Evolutionary conservation across 2,113 vertebrate species (phyloP), one percentile per base, ranked within the genome.

Genomic region (Oophaga pumilio): DNA sequence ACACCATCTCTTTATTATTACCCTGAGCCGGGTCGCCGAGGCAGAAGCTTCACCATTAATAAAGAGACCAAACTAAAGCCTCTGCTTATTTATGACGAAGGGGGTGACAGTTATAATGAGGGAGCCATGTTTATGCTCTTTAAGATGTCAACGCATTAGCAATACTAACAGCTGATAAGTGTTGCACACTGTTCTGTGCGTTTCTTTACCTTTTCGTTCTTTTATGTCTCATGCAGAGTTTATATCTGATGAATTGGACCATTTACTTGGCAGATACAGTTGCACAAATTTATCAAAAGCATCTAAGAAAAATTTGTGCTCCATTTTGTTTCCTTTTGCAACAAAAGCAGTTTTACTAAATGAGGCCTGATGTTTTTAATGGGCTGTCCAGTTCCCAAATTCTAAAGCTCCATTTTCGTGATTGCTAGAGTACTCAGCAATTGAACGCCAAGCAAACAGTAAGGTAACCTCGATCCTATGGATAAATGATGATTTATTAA

Each of bases 21-120:
- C 82, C 74, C 89, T 85, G 89, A 90, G 87, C 79, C 89, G 79
- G 82, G 88, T 92, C 91, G 91, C 85, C 91, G 87, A 83, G 90
- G 73, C 85, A 90, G 91, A 90, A 90, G 11, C 15, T 84, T 76
- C 83, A 74, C n/a, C 60, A 64, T 89, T 91, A 92, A 92, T 91
- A 89, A 49, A 0, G 52, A 91, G 52, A 91, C 76, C 20, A 89
- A 90, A 90, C 87, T 76, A 90, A 93, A 92, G 89, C 88, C 90
- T 85, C 52, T 88, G 85, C 89, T 92, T 92, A 90, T 89, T 92
- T 84, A 88, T 88, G 86, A 90, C 91, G 87, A 90, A 89, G 89
- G 86, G 88, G 12, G 86, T 17, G 60, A n/a, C 88, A 90, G 90
- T 90, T 91, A 62, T 76, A 92, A 91, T 76, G 90, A 91, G 92